These are phyloP conservation scores for Palythoa grandiflora DNA, from an alignment of 92 coral and sea anemone species.

Conservation along the genomic window DNA sequence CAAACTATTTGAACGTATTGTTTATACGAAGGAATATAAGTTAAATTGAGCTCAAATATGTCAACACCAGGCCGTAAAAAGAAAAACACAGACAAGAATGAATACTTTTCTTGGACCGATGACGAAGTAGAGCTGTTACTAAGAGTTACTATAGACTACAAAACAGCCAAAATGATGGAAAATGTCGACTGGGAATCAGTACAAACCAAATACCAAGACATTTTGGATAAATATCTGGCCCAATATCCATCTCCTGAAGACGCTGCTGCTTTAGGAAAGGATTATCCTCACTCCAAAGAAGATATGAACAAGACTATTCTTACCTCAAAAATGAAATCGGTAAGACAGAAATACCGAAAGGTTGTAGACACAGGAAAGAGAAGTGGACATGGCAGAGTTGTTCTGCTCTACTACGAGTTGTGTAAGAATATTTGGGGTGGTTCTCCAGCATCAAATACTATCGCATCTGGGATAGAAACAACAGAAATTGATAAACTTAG, in stretches of 20 bases:
- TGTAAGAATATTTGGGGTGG: slow-evolving; percentile 38
- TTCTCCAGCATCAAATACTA: slow-evolving; percentile 21
- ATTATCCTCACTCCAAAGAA: slow-evolving; percentile 38
- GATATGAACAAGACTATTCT: slow-evolving; percentile 49
- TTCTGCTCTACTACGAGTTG: slow-evolving; percentile 33
- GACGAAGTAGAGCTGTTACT: not conserved
- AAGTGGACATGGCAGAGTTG: slow-evolving; percentile 60
- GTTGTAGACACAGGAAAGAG: slow-evolving; percentile 41
- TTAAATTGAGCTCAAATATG: not conserved
- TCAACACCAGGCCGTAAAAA: slow-evolving; percentile 2
- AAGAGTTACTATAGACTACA: too few relatives aligned
- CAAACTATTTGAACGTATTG: not conserved
- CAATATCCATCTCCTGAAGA: slow-evolving; percentile 4
- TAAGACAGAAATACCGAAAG: slow-evolving; percentile 42
- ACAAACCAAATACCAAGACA: slow-evolving; percentile 52
- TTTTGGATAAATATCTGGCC: slow-evolving; percentile 36
- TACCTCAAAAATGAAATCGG: slow-evolving; percentile 51
- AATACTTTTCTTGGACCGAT: slow-evolving; percentile 1
- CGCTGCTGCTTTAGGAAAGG: slow-evolving; percentile 41
- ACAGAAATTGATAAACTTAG: slow-evolving; percentile 16
- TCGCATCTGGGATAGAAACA: slow-evolving; percentile 30
- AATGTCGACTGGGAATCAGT: slow-evolving; percentile 56
- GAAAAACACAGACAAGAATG: slow-evolving; percentile 1
- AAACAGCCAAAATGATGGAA: not conserved
- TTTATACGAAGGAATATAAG: not conserved